Base-by-base conservation (phyloP, 2,113 vertebrate species). In the Helogale parvula region DNA sequence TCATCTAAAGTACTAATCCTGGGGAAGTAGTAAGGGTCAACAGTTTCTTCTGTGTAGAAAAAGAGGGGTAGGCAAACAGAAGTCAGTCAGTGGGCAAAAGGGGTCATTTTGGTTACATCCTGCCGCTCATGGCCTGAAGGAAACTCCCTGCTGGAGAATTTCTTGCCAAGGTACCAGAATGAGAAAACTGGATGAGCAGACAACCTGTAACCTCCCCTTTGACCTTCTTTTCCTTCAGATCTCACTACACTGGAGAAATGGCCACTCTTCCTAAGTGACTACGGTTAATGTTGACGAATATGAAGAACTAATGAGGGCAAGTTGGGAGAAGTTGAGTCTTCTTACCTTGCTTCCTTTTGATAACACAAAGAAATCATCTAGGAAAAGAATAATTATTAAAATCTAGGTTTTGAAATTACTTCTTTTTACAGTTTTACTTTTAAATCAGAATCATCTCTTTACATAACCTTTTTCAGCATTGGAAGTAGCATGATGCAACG, bases 401-500 rank as follows among this genome's bases (percentile, higher is more conserved):
- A 76, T 15, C 35, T 29, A 35, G 21, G 31, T 33, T 69, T 85
- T 66, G 5, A 29, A 66, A 54, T 81, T 69, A 50, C 1, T 5
- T 63, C 69, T 57, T 66, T 68, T 50, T 14, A 52, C 23, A 87
- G 16, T 92, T 90, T 88, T 69, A 93, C 11, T 54, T 88, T 95
- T 85, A 85, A 27, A 82, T 95, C 23, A 65, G 69, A 72, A 21
- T 97, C 69, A 38, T 15, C 1, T 54, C 38, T 47, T 11, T 57
- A 52, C 45, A 69, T 47, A 88, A 9, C 19, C 4, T 7, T 63
- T 82, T 86, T 35, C 41, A 45, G 19, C 33, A 66, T 9, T 74
- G 33, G 72, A 50, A 35, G 12, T n/a, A 66, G 23, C 5, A n/a
- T 38, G n/a, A 71, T 63, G 25, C 41, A 69, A 8, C 11, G 79